Percentiles rank a stretch among this genome's conserved stretches.
These are phyloP conservation scores for Octonoba sinensis DNA, from an alignment of 2,888 invertebrate species.

Conservation along the genomic window DNA sequence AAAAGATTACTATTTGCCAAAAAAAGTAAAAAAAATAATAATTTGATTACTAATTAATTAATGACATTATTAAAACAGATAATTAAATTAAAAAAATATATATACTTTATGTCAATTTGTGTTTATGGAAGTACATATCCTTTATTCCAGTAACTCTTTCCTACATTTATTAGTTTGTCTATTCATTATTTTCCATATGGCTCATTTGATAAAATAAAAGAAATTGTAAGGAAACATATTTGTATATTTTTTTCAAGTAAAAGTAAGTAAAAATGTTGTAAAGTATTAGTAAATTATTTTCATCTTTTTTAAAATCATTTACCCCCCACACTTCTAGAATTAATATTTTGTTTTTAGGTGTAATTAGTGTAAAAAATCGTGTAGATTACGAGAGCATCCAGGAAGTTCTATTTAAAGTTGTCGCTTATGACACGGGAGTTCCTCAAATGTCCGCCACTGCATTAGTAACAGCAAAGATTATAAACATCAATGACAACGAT, in stretches of 20 bases:
- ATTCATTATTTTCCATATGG: too few relatives aligned
- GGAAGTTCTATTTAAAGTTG: slow-evolving; percentile 82
- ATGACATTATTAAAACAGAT: too few relatives aligned
- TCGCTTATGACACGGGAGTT: slow-evolving; percentile 88
- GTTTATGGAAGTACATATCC: too few relatives aligned
- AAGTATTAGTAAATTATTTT: neutral
- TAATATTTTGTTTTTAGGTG: slow-evolving; percentile 73
- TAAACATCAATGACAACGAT: slow-evolving; percentile 89
- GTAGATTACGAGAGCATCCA: slow-evolving; percentile 88
- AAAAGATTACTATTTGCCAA: too few relatives aligned
- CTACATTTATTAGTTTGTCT: too few relatives aligned
- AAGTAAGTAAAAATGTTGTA: neutral
- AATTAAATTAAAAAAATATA: too few relatives aligned
- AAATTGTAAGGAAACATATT: too few relatives aligned
- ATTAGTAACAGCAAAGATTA: slow-evolving; percentile 81
- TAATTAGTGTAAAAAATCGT: slow-evolving; percentile 81
- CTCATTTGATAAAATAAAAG: too few relatives aligned
- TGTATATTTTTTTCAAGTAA: neutral
- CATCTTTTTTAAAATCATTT: neutral
- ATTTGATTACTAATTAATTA: too few relatives aligned
- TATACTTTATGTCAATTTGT: too few relatives aligned
- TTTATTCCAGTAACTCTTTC: too few relatives aligned
- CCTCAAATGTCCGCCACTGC: slow-evolving; percentile 86
- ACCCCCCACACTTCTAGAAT: slow-evolving; percentile 9
- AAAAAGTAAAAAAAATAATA: too few relatives aligned